Base-by-base conservation (phyloP, 2,888 invertebrate species). In the Leptopterna dolabrata region DNA sequence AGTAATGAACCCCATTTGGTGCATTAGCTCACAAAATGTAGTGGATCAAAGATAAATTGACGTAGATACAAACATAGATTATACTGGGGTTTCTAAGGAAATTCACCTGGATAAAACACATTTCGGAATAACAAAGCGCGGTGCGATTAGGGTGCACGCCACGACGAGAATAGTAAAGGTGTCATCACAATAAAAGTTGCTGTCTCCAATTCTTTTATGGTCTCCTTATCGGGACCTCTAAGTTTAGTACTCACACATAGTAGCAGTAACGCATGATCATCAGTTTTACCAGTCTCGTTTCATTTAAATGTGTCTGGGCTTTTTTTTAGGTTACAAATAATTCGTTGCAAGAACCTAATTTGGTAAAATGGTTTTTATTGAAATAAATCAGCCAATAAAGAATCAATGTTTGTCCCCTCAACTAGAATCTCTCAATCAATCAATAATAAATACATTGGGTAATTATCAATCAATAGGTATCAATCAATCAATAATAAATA, bases 21-120 rank as follows among this genome's bases (percentile, higher is more conserved):
- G 29, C 85, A 85, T 85, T 85, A 73, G 85, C 30, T 55, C 55
- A 51, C 81, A 2, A 81, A 85, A 85, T 85, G 76, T 85, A 73
- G 85, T 47, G 63, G 73, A 76, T 71, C 78, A 43, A 82, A 83
- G 88, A 88, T 78, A 84, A 87, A 87, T 87, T 83, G 84, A 47
- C 30, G 63, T 76, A 85, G 84, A 87, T 73, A 73, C 73, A 73
- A 73, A 36, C 73, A 73, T 81, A 47, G 81, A 81, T 81, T 81
- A 81, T 27, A 51, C 51, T 19, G 51, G 51, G 43, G 86, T 88
- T 88, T 76, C 88, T 88, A 88, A 88, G 88, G 88, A 88, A 88
- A 86, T 81, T 63, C 76, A 86, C 88, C 88, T 86, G 82, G 86
- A 86, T 88, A 88, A 88, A 86, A 86, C 88, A 82, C 86, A 88